A percentile compares a stretch with the other conserved stretches of the same genome.
phyloP scores from a whole-genome alignment of 2,888 invertebrate species.

The Linnaemya tessellans region DNA sequence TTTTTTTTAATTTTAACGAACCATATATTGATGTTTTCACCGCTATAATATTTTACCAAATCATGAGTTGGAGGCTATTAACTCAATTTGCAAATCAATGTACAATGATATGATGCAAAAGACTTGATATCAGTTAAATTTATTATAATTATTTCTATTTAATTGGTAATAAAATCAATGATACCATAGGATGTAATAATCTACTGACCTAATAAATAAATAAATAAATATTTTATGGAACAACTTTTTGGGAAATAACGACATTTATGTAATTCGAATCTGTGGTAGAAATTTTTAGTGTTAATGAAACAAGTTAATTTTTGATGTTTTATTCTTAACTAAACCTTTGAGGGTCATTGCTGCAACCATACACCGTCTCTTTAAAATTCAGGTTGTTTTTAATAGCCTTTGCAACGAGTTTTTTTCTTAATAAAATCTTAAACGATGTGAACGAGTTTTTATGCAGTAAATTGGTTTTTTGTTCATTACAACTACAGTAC shows the following conservation, averaged over 20 bases:
- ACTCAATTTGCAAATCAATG: no score
- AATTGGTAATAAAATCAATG: background rate
- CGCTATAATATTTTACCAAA: background rate
- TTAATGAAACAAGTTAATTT: conserved; percentile 17
- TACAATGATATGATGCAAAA: no score
- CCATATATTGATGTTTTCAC: background rate
- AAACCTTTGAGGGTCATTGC: conserved; percentile 1
- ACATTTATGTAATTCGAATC: conserved; percentile 19
- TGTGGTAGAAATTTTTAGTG: conserved; percentile 12
- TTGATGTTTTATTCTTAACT: conserved; percentile 13
- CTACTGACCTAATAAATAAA: background rate
- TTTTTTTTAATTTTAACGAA: background rate
- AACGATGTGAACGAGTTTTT: no score
- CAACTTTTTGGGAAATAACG: conserved; percentile 16
- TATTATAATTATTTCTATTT: background rate
- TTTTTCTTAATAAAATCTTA: background rate
- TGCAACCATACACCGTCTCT: conserved; percentile 57
- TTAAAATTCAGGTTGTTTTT: conserved; percentile 20
- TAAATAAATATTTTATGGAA: background rate
- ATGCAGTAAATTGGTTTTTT: no score
- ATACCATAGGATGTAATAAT: background rate
- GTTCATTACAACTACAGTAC: no score
- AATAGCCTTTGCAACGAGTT: conserved; percentile 55
- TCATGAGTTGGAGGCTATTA: background rate
- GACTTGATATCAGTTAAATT: no score